A percentile compares a stretch with the other conserved stretches of the same genome.
Evolutionary conservation across 2,888 invertebrate genomes (phyloP).

Genomic region (Drosophila putrida): DNA sequence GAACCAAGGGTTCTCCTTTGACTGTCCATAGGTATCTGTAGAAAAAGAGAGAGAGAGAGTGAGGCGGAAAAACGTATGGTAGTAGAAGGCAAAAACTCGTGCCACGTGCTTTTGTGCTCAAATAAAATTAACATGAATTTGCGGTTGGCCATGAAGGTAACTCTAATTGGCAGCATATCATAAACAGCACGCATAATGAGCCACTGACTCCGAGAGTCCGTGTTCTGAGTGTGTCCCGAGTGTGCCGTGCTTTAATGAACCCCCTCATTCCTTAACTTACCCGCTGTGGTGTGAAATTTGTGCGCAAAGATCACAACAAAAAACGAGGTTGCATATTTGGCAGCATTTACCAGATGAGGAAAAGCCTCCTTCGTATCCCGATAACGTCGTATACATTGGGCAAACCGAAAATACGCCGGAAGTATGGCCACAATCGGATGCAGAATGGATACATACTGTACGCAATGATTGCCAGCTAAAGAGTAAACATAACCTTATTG

Average conservation of each 20-base stretch:
- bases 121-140: conserved; percentile 62
- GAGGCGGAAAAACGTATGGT: background rate
- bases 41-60: background rate
- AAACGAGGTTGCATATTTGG: conserved; percentile 96
- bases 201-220: background rate
- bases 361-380: conserved; percentile 91
- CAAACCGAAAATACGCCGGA: conserved; percentile 94
- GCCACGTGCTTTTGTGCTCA: conserved; percentile 26
- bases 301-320: conserved; percentile 92
- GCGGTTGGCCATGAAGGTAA: conserved; percentile 35
- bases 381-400: conserved; percentile 93
- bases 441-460: conserved; percentile 86
- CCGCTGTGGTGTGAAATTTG: conserved; percentile 82
- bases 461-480: conserved; percentile 86
- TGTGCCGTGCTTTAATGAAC: conserved; percentile 27
- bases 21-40: conserved; percentile 74
- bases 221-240: background rate
- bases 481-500: conserved; percentile 5
- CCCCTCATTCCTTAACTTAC: conserved; percentile 66
- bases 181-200: conserved; percentile 58
- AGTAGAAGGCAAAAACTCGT: background rate
- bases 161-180: conserved; percentile 61
- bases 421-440: conserved; percentile 90
- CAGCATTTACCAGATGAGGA: conserved; percentile 94
- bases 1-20: conserved; percentile 88